Evolutionary conservation across 2,797 vertebrate genomes (phyloP).

Genomic region (Intellagama lesueurii): DNA sequence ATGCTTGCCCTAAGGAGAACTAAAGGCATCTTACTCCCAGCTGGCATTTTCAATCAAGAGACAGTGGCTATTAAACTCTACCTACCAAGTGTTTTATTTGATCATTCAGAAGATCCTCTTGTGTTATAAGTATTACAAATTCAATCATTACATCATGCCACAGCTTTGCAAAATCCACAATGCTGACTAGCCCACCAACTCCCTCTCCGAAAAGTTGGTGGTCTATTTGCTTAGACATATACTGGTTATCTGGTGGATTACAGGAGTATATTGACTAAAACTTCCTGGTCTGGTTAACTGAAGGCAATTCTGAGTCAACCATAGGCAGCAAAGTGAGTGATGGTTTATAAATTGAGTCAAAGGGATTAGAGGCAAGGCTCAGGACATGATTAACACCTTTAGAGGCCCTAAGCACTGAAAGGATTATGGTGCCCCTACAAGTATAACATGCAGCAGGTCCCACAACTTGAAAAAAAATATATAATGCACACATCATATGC

Average conservation of each 20-base stretch:
- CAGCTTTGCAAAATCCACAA: neutral
- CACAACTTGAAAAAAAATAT: too few species aligned
- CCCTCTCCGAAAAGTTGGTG: neutral
- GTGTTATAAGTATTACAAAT: neutral
- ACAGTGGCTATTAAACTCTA: too few species aligned
- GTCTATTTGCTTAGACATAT: neutral
- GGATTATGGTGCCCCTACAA: too few species aligned
- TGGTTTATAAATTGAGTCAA: neutral
- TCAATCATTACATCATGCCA: neutral
- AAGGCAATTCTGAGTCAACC: neutral
- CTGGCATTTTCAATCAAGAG: neutral
- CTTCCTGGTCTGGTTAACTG: neutral
- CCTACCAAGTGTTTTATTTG: neutral
- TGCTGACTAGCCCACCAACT: neutral
- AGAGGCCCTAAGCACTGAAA: too few species aligned
- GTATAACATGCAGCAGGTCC: too few species aligned
- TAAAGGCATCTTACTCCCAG: neutral
- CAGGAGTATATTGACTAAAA: neutral
- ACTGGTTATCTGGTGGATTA: too few species aligned
- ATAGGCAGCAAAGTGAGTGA: neutral
- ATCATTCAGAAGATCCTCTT: too few species aligned
- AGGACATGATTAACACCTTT: too few species aligned
- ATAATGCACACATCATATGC: too few species aligned
- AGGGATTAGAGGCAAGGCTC: neutral
- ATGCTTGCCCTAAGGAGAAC: neutral